These are phyloP conservation scores for Oreochromis aureus DNA, from an alignment of 2,113 vertebrate genomes.

Conservation along the genomic window DNA sequence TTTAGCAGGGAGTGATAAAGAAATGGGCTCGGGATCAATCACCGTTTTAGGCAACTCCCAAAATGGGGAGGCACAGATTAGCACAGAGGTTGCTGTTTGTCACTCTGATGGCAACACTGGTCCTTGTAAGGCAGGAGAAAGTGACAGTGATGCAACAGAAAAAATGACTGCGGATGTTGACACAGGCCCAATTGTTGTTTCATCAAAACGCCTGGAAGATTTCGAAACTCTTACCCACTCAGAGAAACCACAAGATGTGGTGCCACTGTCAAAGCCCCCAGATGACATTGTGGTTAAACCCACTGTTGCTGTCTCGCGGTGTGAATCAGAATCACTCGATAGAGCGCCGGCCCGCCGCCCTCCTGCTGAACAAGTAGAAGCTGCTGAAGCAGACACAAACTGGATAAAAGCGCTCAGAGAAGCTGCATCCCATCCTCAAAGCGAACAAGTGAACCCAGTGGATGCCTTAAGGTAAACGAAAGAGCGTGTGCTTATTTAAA, in stretches of 20 bases:
- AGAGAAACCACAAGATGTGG: neutral
- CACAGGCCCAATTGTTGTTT: neutral
- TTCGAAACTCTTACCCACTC: neutral
- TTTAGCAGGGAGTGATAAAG: neutral
- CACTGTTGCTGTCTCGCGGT: neutral
- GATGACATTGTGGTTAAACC: neutral
- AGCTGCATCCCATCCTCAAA: constrained; percentile 43
- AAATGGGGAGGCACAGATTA: neutral
- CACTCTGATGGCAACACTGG: neutral
- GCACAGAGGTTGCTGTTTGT: neutral
- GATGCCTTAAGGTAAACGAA: constrained; percentile 64
- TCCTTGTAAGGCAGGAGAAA: neutral
- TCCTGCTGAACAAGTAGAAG: neutral
- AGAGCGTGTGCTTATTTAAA: neutral
- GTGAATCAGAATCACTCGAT: neutral
- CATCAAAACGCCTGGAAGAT: neutral
- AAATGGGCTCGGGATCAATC: neutral
- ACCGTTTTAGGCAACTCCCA: neutral
- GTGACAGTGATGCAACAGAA: neutral
- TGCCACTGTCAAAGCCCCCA: neutral
- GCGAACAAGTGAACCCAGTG: constrained; percentile 32
- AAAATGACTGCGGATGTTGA: neutral
- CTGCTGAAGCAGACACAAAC: constrained; percentile 30
- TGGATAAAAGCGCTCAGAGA: constrained; percentile 68
- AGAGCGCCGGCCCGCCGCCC: neutral